These are phyloP conservation scores for Chaetodon trifascialis DNA, from an alignment of 2,113 vertebrate genomes.

Conservation along the genomic window DNA sequence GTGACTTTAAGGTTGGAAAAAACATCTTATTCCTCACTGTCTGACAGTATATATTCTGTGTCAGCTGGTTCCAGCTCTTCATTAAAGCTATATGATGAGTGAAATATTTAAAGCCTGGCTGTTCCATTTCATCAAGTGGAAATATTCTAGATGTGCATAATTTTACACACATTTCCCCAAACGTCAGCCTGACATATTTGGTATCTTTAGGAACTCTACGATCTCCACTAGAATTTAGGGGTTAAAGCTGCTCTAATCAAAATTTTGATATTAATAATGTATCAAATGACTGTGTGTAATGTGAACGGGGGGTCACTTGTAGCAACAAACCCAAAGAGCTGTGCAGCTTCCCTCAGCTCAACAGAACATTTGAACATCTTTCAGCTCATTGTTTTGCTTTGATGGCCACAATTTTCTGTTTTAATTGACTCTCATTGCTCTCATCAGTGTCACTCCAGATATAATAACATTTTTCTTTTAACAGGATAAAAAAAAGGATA, in stretches of 20 bases:
- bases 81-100: slow-evolving; percentile 40
- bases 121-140: slow-evolving; percentile 35
- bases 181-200: slow-evolving; percentile 2
- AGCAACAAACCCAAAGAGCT: not conserved
- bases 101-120: slow-evolving; percentile 28
- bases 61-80: slow-evolving; percentile 28
- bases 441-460: not conserved
- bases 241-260: not conserved
- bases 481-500: not conserved
- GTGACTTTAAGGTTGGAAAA: not conserved
- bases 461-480: not conserved
- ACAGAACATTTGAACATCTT: not conserved
- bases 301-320: not conserved
- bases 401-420: not conserved
- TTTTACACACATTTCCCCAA: slow-evolving; percentile 27
- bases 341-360: not conserved
- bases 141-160: slow-evolving; percentile 8
- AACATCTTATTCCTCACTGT: slow-evolving; percentile 4
- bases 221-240: not conserved
- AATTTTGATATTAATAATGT: not conserved
- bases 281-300: not conserved
- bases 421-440: not conserved
- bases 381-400: not conserved
- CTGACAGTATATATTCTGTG: slow-evolving; percentile 22
- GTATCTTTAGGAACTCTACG: not conserved